Evolutionary conservation across 2,797 vertebrate genomes (phyloP).

Genomic region (Aeoliscus strigatus): DNA sequence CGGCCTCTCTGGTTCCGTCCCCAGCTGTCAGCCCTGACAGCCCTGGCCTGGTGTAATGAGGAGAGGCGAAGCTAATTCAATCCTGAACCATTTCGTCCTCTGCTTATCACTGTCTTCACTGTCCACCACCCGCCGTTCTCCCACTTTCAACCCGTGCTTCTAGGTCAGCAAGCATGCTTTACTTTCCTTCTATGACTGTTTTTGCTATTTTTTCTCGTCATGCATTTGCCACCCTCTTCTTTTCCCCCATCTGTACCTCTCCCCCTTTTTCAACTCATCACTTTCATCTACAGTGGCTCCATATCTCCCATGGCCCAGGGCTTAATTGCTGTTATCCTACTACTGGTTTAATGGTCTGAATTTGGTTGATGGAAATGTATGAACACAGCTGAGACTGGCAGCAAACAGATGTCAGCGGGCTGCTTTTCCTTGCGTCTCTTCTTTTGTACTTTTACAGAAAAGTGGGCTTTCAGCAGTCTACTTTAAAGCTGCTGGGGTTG

Average conservation of each 20-base stretch:
- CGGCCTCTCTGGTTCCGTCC: slow-evolving; percentile 18
- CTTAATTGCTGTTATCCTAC: slow-evolving; percentile 57
- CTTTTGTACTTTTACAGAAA: slow-evolving; percentile 24
- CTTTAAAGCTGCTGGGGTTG: slow-evolving; percentile 35
- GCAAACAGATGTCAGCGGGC: slow-evolving; percentile 44
- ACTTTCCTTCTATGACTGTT: slow-evolving; percentile 5
- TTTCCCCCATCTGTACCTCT: slow-evolving; percentile 11
- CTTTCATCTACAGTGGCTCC: slow-evolving; percentile 34
- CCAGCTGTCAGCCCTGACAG: slow-evolving; percentile 44
- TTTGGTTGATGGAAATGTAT: slow-evolving; percentile 50
- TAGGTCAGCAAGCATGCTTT: slow-evolving; percentile 4
- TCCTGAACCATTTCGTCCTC: slow-evolving; percentile 50
- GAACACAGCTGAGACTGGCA: slow-evolving; percentile 27
- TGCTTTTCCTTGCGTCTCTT: slow-evolving; percentile 21
- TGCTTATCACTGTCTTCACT: slow-evolving; percentile 43
- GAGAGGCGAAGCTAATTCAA: slow-evolving; percentile 61
- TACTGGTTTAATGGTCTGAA: slow-evolving; percentile 55
- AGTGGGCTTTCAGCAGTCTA: slow-evolving; percentile 12
- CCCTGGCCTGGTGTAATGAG: slow-evolving; percentile 44
- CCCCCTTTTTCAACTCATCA: slow-evolving; percentile 19
- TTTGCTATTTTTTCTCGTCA: not conserved
- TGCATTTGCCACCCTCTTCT: slow-evolving; percentile 9
- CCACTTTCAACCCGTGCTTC: slow-evolving; percentile 11
- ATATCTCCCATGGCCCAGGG: slow-evolving; percentile 34
- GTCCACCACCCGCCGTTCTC: slow-evolving; percentile 11